Evolutionary conservation across 1,140 invertebrate genomes (phyloP).

Genomic region (Zaprionus lachaisei): DNA sequence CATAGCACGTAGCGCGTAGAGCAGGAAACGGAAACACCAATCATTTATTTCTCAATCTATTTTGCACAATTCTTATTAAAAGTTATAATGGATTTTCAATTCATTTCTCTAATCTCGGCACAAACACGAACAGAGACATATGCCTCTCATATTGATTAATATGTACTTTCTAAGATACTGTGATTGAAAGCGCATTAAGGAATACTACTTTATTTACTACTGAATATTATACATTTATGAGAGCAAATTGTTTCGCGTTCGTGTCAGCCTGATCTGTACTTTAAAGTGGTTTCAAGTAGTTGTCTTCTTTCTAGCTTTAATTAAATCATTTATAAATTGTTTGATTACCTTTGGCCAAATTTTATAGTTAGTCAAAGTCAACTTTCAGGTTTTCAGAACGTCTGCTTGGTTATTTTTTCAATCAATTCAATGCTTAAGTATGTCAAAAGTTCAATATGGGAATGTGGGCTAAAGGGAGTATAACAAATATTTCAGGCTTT

Average conservation of each 20-base stretch:
- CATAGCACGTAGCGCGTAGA: slow-evolving; percentile 54
- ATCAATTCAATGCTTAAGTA: background rate
- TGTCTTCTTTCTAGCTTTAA: background rate
- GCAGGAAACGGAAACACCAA: slow-evolving; percentile 25
- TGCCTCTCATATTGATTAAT: slow-evolving; percentile 5
- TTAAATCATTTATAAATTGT: background rate
- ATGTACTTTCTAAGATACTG: slow-evolving; percentile 19
- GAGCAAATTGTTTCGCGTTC: background rate
- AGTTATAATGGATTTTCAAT: background rate
- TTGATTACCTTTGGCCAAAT: background rate
- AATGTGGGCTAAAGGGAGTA: background rate
- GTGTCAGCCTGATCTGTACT: background rate
- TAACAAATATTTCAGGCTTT: background rate
- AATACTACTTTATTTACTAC: slow-evolving; percentile 11
- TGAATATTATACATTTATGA: background rate
- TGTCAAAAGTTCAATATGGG: background rate
- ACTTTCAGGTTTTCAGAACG: too few relatives aligned
- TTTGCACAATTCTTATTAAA: background rate
- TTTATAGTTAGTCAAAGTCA: background rate
- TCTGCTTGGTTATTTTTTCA: background rate
- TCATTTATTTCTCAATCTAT: background rate
- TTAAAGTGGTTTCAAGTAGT: slow-evolving; percentile 6
- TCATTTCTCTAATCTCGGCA: background rate
- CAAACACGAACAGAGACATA: background rate
- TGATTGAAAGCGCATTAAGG: slow-evolving; percentile 14